Percentiles rank a stretch among this genome's conserved stretches.
These are phyloP conservation scores for Norana najaformis DNA, from an alignment of 2,888 invertebrate species.

Conservation along the genomic window DNA sequence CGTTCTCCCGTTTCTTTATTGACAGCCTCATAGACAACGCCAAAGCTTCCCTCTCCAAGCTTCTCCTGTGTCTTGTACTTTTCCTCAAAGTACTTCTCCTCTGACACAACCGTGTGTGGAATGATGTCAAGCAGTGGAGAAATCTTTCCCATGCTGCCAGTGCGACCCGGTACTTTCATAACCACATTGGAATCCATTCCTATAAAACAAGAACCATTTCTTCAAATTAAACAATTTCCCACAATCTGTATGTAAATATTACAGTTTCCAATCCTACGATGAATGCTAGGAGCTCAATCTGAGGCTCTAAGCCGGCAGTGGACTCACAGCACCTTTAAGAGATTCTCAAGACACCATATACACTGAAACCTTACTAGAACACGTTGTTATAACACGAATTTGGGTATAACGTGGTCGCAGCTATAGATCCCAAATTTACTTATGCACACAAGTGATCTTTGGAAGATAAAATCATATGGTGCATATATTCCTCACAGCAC, in stretches of 20 bases:
- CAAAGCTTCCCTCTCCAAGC: slow-evolving; percentile 61
- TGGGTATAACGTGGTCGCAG: too few relatives aligned
- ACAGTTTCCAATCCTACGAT: not conserved
- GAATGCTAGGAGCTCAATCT: too few relatives aligned
- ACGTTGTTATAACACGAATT: too few relatives aligned
- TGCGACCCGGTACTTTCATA: slow-evolving; percentile 23
- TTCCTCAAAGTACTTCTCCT: slow-evolving; percentile 53
- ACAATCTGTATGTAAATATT: not conserved
- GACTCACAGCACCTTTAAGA: not conserved
- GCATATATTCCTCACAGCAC: too few relatives aligned
- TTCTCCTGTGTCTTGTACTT: slow-evolving; percentile 53
- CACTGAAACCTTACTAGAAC: too few relatives aligned
- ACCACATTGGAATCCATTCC: slow-evolving; percentile 8
- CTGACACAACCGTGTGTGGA: slow-evolving; percentile 58
- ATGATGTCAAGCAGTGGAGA: slow-evolving; percentile 41
- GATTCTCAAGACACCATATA: not conserved
- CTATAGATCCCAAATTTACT: too few relatives aligned
- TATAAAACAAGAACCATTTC: not conserved
- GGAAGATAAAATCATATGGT: too few relatives aligned
- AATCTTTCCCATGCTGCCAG: slow-evolving; percentile 38
- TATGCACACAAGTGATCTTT: too few relatives aligned
- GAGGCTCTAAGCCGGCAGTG: too few relatives aligned
- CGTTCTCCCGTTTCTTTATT: slow-evolving; percentile 50
- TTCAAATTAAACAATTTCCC: not conserved
- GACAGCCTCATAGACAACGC: slow-evolving; percentile 55